Percentiles rank a stretch among this genome's conserved stretches.
phyloP scores from a whole-genome alignment of 2,797 vertebrate species.

The Tapirus indicus region DNA sequence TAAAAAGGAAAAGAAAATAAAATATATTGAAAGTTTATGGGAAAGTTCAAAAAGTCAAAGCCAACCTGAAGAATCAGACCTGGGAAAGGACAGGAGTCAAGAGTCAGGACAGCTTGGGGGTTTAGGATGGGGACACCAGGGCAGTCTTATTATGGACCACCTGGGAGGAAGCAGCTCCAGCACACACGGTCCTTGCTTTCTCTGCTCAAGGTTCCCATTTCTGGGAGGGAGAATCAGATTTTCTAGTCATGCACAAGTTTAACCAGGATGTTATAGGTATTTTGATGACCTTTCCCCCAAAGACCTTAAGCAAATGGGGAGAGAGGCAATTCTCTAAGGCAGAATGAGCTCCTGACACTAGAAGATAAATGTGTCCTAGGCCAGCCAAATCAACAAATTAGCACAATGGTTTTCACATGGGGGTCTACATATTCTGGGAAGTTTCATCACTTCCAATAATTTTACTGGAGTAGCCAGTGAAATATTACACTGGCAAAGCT shows the following conservation, averaged over 20 bases:
- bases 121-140: background rate
- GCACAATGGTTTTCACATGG: background rate
- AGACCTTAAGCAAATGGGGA: background rate
- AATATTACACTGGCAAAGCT: background rate
- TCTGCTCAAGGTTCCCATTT: background rate
- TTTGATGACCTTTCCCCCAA: background rate
- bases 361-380: background rate
- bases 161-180: background rate
- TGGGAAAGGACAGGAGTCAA: background rate
- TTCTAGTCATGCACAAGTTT: background rate
- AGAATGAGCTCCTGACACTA: background rate
- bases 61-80: background rate
- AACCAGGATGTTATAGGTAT: background rate
- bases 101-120: too few species aligned
- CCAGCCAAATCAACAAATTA: background rate
- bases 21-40: background rate
- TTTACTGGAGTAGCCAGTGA: background rate
- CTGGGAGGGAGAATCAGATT: background rate
- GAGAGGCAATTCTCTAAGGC: background rate
- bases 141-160: background rate
- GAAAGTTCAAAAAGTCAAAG: background rate
- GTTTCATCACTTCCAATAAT: background rate
- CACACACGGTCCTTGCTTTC: accelerated
- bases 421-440: background rate
- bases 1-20: background rate